Evolutionary conservation across 30 jellyfish, hydroid and myxozoan genomes (phyloP).

Genomic region (Turritopsis rubra): DNA sequence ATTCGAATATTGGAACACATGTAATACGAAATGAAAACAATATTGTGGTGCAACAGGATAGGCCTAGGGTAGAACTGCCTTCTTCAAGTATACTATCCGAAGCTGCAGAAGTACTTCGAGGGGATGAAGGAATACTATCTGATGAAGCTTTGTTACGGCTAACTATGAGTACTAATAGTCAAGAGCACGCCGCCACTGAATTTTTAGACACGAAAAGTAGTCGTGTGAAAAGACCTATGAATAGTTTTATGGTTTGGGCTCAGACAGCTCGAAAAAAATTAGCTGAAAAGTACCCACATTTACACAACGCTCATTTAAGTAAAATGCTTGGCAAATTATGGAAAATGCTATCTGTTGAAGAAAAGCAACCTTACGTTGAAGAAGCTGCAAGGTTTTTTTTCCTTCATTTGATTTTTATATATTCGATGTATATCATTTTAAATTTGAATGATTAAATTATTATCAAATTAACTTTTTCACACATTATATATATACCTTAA

Average conservation of each 20-base stretch:
- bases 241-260: constrained; percentile 97
- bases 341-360: constrained; percentile 93
- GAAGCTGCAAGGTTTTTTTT: constrained; percentile 77
- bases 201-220: constrained; percentile 75
- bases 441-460: not conserved
- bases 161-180: constrained; percentile 40
- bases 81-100: constrained; percentile 27
- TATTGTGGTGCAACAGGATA: constrained; percentile 12
- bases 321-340: constrained; percentile 93
- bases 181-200: constrained; percentile 41
- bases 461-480: too few relatives aligned
- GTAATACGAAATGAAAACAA: constrained; percentile 18
- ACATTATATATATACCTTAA: too few relatives aligned
- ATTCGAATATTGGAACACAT: constrained; percentile 38
- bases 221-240: constrained; percentile 97
- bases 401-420: not conserved
- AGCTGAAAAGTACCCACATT: constrained; percentile 93
- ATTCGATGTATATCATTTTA: too few relatives aligned
- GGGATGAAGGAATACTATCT: constrained; percentile 47
- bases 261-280: constrained; percentile 92
- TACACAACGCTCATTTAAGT: constrained; percentile 90
- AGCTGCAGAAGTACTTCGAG: constrained; percentile 35
- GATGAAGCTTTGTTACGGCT: constrained; percentile 76
- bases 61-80: not conserved
- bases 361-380: constrained; percentile 91